Evolutionary conservation across 2,888 invertebrate species (phyloP).

Genomic region (Choreutis nemorana): DNA sequence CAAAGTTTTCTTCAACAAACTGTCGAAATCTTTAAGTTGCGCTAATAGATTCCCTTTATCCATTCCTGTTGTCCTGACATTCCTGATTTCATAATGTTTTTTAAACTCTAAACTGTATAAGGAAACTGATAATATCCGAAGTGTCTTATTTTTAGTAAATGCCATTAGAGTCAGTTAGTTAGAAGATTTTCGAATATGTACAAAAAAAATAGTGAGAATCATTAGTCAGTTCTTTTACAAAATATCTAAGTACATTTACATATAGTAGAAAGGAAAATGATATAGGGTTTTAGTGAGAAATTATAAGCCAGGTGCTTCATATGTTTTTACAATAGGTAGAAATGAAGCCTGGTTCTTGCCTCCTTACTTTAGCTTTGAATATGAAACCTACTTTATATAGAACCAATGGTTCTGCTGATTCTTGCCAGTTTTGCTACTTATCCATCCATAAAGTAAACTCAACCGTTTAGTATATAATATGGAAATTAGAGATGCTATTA

Average conservation of each 20-base stretch:
- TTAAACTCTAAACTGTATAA: conserved; percentile 32
- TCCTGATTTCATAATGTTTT: conserved; percentile 41
- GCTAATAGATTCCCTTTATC: conserved; percentile 24
- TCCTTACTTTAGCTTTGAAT: conserved; percentile 49
- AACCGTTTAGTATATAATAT: conserved; percentile 38
- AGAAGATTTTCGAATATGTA: conserved; percentile 58
- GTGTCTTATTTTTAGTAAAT: conserved; percentile 64
- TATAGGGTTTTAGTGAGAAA: too few relatives aligned
- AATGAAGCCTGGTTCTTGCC: conserved; percentile 48
- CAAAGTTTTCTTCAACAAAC: conserved; percentile 5
- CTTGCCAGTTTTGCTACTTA: conserved; percentile 56
- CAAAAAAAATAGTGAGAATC: conserved; percentile 39
- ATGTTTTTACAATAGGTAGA: conserved; percentile 57
- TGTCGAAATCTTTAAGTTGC: conserved; percentile 20
- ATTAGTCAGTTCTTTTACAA: conserved; percentile 40
- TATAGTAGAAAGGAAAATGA: conserved; percentile 35
- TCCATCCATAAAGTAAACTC: conserved; percentile 56
- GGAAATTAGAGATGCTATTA: conserved; percentile 40
- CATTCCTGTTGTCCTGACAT: conserved; percentile 48
- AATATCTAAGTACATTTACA: conserved; percentile 29
- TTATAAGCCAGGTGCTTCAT: too few relatives aligned
- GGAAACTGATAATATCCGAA: conserved; percentile 55
- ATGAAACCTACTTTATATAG: conserved; percentile 25
- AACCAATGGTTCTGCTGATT: conserved; percentile 36
- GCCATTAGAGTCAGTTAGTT: conserved; percentile 58